Evolutionary conservation across 1,140 invertebrate genomes (phyloP).

Genomic region (Lineus longissimus): DNA sequence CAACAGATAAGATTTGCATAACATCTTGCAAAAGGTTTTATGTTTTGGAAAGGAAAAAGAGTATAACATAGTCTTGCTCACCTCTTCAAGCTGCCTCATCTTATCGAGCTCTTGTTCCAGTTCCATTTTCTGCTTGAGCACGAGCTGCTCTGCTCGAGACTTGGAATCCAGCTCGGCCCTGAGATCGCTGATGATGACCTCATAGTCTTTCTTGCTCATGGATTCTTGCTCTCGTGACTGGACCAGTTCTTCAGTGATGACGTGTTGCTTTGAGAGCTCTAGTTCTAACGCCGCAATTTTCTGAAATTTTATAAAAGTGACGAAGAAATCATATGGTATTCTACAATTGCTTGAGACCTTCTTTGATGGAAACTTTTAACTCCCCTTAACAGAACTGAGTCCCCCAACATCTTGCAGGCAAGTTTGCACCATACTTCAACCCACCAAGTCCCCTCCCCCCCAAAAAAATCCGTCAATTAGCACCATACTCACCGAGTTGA

Average conservation of each 20-base stretch:
- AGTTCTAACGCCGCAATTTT: conserved; percentile 11
- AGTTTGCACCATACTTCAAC: no score
- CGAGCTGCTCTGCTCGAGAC: conserved; percentile 45
- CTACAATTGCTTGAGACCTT: not conserved
- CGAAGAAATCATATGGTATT: no score
- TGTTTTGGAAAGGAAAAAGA: not conserved
- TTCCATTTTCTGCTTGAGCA: conserved; percentile 26
- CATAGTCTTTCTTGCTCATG: conserved; percentile 54
- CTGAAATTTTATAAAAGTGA: conserved; percentile 4
- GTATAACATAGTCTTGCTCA: conserved; percentile 40
- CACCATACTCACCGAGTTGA: conserved; percentile 20
- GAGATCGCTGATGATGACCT: conserved; percentile 72
- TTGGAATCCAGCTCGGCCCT: conserved; percentile 69
- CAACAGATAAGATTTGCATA: no score
- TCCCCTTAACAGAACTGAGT: no score
- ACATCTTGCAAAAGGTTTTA: no score
- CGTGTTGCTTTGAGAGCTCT: conserved; percentile 4
- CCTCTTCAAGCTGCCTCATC: conserved; percentile 64
- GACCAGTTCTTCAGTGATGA: conserved; percentile 3
- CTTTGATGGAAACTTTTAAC: no score
- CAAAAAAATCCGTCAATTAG: no score
- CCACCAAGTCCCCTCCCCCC: no score
- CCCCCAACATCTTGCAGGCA: not conserved
- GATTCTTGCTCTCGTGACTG: not conserved
- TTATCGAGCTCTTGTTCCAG: conserved; percentile 55